Evolutionary conservation across 2,113 vertebrate genomes (phyloP).

Genomic region (Apeltes quadracus): DNA sequence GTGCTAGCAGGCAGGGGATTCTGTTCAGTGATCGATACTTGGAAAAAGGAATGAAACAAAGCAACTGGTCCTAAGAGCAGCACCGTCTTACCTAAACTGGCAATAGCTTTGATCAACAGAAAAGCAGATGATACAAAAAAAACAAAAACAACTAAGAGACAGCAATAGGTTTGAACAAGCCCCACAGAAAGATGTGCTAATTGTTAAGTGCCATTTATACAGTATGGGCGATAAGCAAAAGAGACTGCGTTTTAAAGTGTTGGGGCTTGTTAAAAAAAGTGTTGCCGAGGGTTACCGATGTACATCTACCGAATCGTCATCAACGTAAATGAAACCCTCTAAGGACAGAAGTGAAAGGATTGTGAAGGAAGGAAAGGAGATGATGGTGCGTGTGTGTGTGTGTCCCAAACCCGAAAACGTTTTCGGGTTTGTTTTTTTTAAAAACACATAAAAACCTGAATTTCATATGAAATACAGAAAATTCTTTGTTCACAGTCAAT

Average conservation of each 20-base stretch:
- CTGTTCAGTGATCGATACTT: conserved; percentile 21
- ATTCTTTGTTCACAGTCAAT: conserved; percentile 57
- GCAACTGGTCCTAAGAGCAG: conserved; percentile 13
- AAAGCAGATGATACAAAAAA: conserved; percentile 1
- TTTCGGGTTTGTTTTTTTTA: too few species aligned
- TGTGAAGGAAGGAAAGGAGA: background rate
- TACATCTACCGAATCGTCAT: conserved; percentile 10
- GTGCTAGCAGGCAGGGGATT: conserved; percentile 23
- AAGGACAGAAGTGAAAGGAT: background rate
- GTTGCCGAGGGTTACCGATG: conserved; percentile 4
- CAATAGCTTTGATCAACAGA: conserved; percentile 17
- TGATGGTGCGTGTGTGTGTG: too few species aligned
- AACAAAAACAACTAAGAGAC: background rate
- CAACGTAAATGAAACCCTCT: conserved; percentile 6
- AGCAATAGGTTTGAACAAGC: background rate
- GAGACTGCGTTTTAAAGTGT: background rate
- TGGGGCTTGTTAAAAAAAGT: conserved; percentile 3
- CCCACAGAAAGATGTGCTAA: conserved; percentile 13
- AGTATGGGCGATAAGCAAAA: background rate
- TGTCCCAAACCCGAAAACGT: too few species aligned
- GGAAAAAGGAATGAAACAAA: conserved; percentile 24
- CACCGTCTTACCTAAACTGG: conserved; percentile 21
- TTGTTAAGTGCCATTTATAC: conserved; percentile 4
- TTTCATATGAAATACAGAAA: background rate
- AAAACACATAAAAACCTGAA: background rate